phyloP scores from a whole-genome alignment of 2,113 vertebrate species.

The Misgurnus mizolepis region DNA sequence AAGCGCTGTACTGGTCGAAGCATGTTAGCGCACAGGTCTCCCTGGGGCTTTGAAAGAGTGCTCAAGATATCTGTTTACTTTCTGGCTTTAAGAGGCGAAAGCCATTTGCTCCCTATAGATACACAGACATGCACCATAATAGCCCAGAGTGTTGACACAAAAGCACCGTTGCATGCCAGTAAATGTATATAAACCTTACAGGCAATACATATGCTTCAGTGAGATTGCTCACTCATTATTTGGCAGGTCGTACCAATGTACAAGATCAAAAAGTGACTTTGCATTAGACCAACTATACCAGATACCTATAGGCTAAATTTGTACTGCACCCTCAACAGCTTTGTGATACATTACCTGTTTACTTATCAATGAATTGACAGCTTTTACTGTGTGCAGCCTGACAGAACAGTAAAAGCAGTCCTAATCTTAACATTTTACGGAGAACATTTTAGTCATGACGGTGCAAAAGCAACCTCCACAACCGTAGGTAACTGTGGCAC shows the following conservation, averaged over 20 bases:
- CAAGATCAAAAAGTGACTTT: not conserved
- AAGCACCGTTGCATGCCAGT: conserved; percentile 25
- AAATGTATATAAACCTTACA: conserved; percentile 15
- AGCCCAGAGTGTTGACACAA: conserved; percentile 21
- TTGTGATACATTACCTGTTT: no score
- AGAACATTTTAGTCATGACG: no score
- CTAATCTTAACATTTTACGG: no score
- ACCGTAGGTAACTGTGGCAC: no score
- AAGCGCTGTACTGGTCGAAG: conserved; percentile 28
- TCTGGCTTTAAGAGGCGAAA: conserved; percentile 1
- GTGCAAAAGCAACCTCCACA: no score
- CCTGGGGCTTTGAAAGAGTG: conserved; percentile 22
- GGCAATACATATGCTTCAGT: conserved; percentile 8
- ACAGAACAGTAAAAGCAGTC: no score
- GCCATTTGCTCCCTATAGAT: not conserved
- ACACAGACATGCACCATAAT: conserved; percentile 4
- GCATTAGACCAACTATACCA: not conserved
- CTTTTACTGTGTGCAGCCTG: no score
- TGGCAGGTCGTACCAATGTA: not conserved
- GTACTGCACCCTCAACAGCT: not conserved
- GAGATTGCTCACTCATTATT: not conserved
- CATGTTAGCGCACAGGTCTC: conserved; percentile 37
- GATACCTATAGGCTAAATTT: conserved; percentile 27
- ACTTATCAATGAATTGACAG: no score
- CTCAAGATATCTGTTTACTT: conserved; percentile 15